Conservation (phyloP, 2,888 invertebrate species). For the Malthinus flaveolus region DNA sequence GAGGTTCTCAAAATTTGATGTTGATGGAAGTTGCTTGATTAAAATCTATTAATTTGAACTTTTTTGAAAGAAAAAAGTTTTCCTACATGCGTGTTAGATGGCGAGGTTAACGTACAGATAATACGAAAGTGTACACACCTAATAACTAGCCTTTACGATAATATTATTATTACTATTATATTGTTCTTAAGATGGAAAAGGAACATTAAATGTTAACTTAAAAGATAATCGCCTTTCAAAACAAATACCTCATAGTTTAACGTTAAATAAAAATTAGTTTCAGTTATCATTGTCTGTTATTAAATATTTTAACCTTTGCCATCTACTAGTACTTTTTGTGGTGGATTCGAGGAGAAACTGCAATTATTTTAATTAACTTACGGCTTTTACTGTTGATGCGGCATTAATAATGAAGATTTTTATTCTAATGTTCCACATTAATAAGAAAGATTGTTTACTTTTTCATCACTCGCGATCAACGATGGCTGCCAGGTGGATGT, state of each 20-base stretch:
- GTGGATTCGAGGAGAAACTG: not conserved
- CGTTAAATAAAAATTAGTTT: constrained; percentile 24
- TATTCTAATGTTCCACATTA: no score
- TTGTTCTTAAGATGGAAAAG: constrained; percentile 23
- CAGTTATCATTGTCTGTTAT: constrained; percentile 26
- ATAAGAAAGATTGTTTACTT: no score
- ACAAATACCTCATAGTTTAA: constrained; percentile 19
- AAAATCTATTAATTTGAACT: no score
- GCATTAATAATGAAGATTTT: not conserved
- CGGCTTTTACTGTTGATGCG: constrained; percentile 17
- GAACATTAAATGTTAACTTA: constrained; percentile 19
- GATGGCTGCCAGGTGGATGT: no score
- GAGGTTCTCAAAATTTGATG: no score
- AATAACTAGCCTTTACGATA: constrained; percentile 25
- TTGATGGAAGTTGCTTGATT: no score
- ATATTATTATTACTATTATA: constrained; percentile 24
- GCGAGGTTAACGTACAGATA: constrained; percentile 28
- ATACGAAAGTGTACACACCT: constrained; percentile 28
- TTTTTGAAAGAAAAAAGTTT: not conserved
- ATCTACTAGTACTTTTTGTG: not conserved
- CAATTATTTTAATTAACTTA: not conserved
- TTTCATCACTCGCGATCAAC: no score
- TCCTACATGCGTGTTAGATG: not conserved
- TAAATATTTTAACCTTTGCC: constrained; percentile 25
- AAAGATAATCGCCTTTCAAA: constrained; percentile 2